phyloP scores from a whole-genome alignment of 2,113 vertebrate species.

The Myanophis thanlyinensis region DNA sequence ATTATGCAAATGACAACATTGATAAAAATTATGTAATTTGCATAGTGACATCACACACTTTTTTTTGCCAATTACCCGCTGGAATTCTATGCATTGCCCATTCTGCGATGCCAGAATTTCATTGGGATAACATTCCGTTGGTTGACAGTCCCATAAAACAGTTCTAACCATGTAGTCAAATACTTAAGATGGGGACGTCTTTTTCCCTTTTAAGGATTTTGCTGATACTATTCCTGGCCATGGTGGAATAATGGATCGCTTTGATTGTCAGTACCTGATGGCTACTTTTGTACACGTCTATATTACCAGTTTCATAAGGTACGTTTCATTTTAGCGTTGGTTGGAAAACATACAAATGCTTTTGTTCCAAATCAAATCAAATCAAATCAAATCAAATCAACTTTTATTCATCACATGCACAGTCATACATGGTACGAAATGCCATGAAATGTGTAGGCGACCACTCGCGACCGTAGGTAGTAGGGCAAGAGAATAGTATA shows the following conservation, averaged over 20 bases:
- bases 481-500: too few relatives aligned
- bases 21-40: neutral
- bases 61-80: neutral
- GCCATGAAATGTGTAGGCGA: too few relatives aligned
- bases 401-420: too few relatives aligned
- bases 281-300: slow-evolving; percentile 99
- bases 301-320: slow-evolving; percentile 97
- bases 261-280: slow-evolving; percentile 98
- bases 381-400: too few relatives aligned
- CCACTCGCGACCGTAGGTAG: too few relatives aligned
- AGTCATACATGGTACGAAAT: too few relatives aligned
- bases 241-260: slow-evolving; percentile 97
- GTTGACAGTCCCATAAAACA: neutral
- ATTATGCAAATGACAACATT: neutral
- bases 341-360: neutral
- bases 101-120: neutral
- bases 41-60: neutral
- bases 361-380: too few relatives aligned
- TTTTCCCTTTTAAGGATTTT: slow-evolving; percentile 81
- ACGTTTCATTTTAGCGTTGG: neutral
- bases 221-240: slow-evolving; percentile 97
- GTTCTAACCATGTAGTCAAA: neutral
- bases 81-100: neutral
- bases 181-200: neutral
- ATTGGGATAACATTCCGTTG: neutral